Evolutionary conservation across 2,797 vertebrate genomes (phyloP).

Genomic region (Sebastes oblongus): DNA sequence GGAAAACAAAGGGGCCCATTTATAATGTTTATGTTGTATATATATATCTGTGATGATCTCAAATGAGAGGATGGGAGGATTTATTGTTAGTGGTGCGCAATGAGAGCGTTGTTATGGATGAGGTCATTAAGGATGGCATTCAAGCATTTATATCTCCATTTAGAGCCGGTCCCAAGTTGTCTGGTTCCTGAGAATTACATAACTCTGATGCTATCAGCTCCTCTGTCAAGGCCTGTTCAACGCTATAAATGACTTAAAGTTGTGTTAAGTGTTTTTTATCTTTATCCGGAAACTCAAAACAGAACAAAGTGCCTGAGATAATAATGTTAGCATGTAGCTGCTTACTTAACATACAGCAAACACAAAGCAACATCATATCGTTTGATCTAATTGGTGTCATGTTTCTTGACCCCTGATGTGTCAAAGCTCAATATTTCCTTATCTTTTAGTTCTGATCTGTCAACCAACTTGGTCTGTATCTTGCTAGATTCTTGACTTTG

Average conservation of each 20-base stretch:
- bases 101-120: neutral
- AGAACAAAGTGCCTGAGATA: neutral
- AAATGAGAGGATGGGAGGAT: conserved; percentile 9
- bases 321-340: conserved; percentile 1
- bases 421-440: neutral
- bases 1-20: no score
- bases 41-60: neutral
- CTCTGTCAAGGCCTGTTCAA: neutral
- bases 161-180: neutral
- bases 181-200: neutral
- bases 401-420: neutral
- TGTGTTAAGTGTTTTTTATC: neutral
- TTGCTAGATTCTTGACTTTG: neutral
- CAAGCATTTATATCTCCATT: conserved; percentile 7
- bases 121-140: conserved; percentile 8
- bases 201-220: neutral
- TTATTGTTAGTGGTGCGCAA: neutral
- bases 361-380: neutral
- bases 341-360: neutral
- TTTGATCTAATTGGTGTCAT: neutral
- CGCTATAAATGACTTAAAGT: neutral
- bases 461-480: neutral
- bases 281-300: neutral
- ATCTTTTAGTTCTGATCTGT: neutral
- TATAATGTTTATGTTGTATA: no score